phyloP scores from a whole-genome alignment of 1,140 invertebrate species.

The Drosophila chauvacae region DNA sequence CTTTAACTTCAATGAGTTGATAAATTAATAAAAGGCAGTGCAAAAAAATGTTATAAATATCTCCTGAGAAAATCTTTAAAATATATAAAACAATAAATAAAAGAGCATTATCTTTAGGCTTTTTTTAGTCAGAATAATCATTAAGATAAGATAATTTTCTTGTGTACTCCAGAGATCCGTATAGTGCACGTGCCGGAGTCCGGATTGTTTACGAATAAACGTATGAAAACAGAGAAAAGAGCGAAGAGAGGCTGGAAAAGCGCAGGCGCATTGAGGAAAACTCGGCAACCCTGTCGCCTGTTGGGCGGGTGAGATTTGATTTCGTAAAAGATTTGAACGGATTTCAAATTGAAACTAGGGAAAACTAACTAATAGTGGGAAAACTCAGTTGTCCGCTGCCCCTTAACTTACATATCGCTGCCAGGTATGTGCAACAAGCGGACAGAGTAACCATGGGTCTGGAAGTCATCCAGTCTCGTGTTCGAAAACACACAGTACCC shows the following conservation, averaged over 20 bases:
- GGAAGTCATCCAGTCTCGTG: neutral
- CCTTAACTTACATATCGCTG: neutral
- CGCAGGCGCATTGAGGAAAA: slow-evolving; percentile 58
- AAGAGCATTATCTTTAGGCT: too few relatives aligned
- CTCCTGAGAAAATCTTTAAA: too few relatives aligned
- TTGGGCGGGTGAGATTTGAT: slow-evolving; percentile 39
- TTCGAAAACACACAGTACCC: neutral
- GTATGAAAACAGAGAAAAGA: slow-evolving; percentile 73
- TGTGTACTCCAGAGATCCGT: neutral
- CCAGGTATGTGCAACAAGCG: slow-evolving; percentile 34
- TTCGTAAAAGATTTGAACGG: slow-evolving; percentile 17
- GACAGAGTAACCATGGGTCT: neutral
- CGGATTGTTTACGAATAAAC: slow-evolving; percentile 72
- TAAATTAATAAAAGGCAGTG: neutral
- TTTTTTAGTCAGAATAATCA: neutral
- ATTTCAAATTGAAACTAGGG: slow-evolving; percentile 2
- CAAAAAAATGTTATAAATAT: neutral
- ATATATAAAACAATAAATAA: neutral
- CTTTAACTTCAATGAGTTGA: neutral
- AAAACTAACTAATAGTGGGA: neutral
- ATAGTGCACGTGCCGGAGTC: slow-evolving; percentile 51
- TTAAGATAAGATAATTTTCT: neutral
- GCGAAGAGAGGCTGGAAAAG: slow-evolving; percentile 6
- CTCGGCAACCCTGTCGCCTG: slow-evolving; percentile 65
- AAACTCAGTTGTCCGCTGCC: neutral